Conservation (phyloP, 1,140 invertebrate species). For the Trigoniulus corallinus region DNA sequence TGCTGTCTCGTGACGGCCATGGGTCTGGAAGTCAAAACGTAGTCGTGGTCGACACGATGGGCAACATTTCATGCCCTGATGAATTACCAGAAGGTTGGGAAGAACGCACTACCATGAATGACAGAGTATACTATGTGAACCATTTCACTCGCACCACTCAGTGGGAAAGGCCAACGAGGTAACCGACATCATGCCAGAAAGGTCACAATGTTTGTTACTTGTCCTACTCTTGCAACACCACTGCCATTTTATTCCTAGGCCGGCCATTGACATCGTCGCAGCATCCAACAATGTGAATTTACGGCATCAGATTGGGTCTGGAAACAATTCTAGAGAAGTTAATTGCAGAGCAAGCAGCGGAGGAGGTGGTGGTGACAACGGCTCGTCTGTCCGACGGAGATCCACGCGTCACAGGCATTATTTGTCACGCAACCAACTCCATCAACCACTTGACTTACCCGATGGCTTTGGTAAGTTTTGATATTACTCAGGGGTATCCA, state of each 20-base stretch:
- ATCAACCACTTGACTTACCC: conserved; percentile 56
- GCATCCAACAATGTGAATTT: no score
- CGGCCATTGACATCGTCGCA: background rate
- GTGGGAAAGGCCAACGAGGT: conserved; percentile 47
- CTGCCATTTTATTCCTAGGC: background rate
- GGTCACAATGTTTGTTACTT: no score
- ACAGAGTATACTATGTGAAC: conserved; percentile 83
- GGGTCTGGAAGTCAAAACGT: conserved; percentile 40
- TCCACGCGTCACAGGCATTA: conserved; percentile 32
- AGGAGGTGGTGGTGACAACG: background rate
- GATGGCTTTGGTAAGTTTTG: conserved; percentile 57
- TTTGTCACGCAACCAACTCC: conserved; percentile 37
- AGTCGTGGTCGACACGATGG: conserved; percentile 34
- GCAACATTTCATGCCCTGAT: conserved; percentile 37
- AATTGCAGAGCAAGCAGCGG: background rate
- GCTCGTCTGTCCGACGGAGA: conserved; percentile 22
- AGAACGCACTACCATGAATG: conserved; percentile 64
- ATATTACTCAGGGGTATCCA: no score
- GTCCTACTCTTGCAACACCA: conserved; percentile 17
- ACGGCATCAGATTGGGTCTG: no score
- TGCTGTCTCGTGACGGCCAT: conserved; percentile 66
- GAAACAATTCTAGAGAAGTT: background rate
- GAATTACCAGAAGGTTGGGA: conserved; percentile 58
- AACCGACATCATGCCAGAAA: no score
- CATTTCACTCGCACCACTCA: conserved; percentile 83